Percentiles rank a stretch among this genome's conserved stretches.
Evolutionary conservation across 2,797 vertebrate genomes (phyloP).

Genomic region (Podargus strigoides): DNA sequence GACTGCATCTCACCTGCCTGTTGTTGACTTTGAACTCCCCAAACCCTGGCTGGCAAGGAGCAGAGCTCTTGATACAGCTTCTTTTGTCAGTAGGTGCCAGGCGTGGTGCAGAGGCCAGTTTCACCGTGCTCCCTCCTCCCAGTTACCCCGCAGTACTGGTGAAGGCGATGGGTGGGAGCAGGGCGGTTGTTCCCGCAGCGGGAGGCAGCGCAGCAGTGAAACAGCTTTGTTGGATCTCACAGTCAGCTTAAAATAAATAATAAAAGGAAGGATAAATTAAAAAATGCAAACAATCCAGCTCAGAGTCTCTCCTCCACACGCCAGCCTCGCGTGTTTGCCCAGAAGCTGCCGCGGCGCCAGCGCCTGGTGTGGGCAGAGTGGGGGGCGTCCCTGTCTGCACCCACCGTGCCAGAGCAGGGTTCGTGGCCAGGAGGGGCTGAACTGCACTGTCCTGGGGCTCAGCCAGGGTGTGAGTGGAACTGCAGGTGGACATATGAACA

Average conservation of each 20-base stretch:
- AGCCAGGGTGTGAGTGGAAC: not conserved
- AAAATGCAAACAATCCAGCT: not conserved
- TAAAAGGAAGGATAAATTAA: not conserved
- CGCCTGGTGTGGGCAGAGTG: not conserved
- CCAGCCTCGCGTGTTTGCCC: too few species aligned
- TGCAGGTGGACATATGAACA: not conserved
- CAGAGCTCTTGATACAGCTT: not conserved
- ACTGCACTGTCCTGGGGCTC: not conserved
- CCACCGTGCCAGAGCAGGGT: not conserved
- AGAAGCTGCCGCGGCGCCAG: not conserved
- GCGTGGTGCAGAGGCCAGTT: fast-evolving
- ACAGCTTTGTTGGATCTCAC: not conserved
- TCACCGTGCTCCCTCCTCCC: not conserved
- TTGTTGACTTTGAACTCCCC: not conserved
- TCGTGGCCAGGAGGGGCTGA: fast-evolving
- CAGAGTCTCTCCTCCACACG: not conserved
- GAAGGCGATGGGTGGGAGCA: fast-evolving
- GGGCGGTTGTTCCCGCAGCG: not conserved
- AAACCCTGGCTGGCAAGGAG: fast-evolving
- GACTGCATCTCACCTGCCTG: fast-evolving
- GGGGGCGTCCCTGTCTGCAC: too few species aligned
- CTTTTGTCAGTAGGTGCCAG: not conserved
- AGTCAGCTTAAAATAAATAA: not conserved
- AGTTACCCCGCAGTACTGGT: fast-evolving
- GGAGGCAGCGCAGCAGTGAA: too few species aligned